Conservation (phyloP, 2,113 vertebrate species). For the Lepidothrix coronata region DNA sequence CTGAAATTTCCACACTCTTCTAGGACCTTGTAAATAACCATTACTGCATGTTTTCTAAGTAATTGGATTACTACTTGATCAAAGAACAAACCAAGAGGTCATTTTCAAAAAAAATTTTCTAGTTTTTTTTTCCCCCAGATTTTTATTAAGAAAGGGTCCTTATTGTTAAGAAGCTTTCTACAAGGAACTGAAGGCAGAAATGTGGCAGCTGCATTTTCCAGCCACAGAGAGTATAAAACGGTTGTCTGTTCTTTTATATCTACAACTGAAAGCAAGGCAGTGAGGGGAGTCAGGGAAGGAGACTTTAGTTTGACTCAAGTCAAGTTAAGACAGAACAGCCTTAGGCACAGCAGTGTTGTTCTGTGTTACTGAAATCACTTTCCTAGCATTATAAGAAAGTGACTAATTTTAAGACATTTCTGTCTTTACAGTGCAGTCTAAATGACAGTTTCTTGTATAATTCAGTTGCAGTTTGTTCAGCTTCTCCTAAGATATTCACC, state of each 20-base stretch:
- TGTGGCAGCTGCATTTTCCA: not conserved
- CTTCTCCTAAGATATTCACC: not conserved
- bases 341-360: not conserved
- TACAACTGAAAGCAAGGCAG: not conserved
- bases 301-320: not conserved
- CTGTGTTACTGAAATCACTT: not conserved
- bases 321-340: conserved; percentile 17
- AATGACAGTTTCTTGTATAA: not conserved
- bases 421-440: not conserved
- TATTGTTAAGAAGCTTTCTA: not conserved
- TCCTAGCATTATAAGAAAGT: not conserved
- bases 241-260: not conserved
- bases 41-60: not conserved
- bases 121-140: rapidly evolving
- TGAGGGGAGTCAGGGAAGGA: not conserved
- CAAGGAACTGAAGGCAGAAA: not conserved
- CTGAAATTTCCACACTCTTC: not conserved
- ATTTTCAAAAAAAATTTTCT: not conserved
- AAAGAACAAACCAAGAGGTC: not conserved
- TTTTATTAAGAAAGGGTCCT: not conserved
- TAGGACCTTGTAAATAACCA: not conserved
- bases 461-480: not conserved
- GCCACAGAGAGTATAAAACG: not conserved
- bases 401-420: conserved; percentile 1
- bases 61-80: not conserved